Conservation (phyloP, 2,113 vertebrate species). For the Catharus minimus region DNA sequence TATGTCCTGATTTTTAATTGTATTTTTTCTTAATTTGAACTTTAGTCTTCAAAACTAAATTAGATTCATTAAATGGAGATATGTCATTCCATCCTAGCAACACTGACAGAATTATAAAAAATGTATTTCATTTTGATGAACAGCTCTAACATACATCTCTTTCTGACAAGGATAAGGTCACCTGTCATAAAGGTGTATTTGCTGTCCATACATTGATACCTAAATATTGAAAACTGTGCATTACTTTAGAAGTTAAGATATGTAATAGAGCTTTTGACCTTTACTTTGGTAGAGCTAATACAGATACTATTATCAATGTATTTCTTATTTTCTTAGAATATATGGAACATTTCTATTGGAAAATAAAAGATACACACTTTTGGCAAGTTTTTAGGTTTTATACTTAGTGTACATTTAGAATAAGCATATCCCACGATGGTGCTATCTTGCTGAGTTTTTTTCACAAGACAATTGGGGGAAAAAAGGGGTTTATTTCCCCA, state of each 20-base stretch:
- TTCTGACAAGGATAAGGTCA: slow-evolving; percentile 82
- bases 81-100: slow-evolving; percentile 69
- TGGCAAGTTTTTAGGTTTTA: background rate
- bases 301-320: slow-evolving; percentile 31
- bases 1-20: background rate
- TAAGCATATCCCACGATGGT: background rate
- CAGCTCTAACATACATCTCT: slow-evolving; percentile 61
- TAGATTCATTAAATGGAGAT: slow-evolving; percentile 80
- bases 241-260: slow-evolving; percentile 69
- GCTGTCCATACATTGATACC: slow-evolving; percentile 74
- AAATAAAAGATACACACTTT: background rate
- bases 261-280: slow-evolving; percentile 69
- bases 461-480: background rate
- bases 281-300: slow-evolving; percentile 71
- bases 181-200: slow-evolving; percentile 78
- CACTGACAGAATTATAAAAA: slow-evolving; percentile 58
- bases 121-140: slow-evolving; percentile 78
- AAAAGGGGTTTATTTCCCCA: background rate
- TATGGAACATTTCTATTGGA: background rate
- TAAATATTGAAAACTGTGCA: slow-evolving; percentile 69
- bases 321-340: slow-evolving; percentile 39
- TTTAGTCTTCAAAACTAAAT: slow-evolving; percentile 29
- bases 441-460: background rate
- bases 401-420: background rate
- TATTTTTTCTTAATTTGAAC: background rate